Conservation (phyloP, 2,888 invertebrate genomes). For the Crepidodera aurea region DNA sequence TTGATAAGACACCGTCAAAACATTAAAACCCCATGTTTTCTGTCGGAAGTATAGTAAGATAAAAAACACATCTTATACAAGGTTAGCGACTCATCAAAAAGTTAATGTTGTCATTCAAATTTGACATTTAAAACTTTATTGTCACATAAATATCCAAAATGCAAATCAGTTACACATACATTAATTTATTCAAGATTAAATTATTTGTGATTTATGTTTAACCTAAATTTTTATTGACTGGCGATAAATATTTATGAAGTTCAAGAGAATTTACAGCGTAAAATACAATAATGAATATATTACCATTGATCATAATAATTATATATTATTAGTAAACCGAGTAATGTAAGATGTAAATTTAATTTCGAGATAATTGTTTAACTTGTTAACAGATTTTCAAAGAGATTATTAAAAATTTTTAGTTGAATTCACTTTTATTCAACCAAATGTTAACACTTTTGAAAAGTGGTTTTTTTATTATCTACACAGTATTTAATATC, state of each 20-base stretch:
- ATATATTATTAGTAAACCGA: slow-evolving; percentile 1
- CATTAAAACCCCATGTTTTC: background rate
- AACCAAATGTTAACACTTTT: no score
- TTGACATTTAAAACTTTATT: background rate
- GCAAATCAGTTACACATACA: slow-evolving; percentile 3
- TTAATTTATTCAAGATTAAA: slow-evolving; percentile 5
- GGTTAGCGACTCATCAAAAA: background rate
- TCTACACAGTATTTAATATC: no score
- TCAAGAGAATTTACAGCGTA: slow-evolving; percentile 3
- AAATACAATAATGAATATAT: slow-evolving; percentile 13
- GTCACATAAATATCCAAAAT: background rate
- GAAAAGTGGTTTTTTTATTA: no score
- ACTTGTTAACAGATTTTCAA: slow-evolving; percentile 13
- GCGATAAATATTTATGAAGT: slow-evolving; percentile 5
- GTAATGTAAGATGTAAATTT: background rate
- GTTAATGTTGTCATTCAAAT: background rate
- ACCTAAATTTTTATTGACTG: slow-evolving; percentile 4
- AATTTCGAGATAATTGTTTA: slow-evolving; percentile 5
- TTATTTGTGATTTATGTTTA: slow-evolving; percentile 5
- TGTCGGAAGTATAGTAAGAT: background rate
- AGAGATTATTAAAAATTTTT: background rate
- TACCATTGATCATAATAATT: slow-evolving; percentile 7
- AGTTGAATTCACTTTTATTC: background rate
- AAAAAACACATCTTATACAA: background rate
- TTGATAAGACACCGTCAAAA: no score